Evolutionary conservation across 2,797 vertebrate genomes (phyloP), one percentile per base, ranked within the genome.

Genomic region (Dendrocincla fuliginosa): DNA sequence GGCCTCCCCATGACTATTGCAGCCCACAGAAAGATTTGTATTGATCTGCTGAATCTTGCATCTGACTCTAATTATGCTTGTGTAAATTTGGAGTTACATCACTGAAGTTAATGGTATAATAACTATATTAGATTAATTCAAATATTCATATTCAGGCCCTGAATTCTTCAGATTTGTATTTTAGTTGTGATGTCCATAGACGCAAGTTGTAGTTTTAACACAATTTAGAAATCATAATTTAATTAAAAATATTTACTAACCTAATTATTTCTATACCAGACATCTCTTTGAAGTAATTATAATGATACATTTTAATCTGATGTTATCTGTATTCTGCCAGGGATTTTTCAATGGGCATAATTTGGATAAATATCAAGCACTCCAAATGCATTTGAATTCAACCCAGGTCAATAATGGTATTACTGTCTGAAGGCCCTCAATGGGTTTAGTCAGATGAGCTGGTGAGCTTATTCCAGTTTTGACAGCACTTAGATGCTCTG

Each of bases 311-410:
- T 97, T 95, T 96, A 96, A 96, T 96, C 91, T 94, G 87, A 94
- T 95, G 60, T 94, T 95, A 97, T 97, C 95, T 97, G 83, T 90
- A 95, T 96, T 96, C 96, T 97, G 96, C 93, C 95, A 96, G 93
- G 67, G 90, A 90, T 93, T 96, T 96, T 96, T 97, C 96, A 96
- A 93, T 95, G 89, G 93, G 80, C 87, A 90, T 96, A 92, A 97
- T 96, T 96, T 96, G 96, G 96, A 97, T 96, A 96, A 96, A 95
- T 97, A 94, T 89, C 94, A 97, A 96, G 90, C 85, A 94, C 94
- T 97, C 80, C 87, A 95, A 96, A 90, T 94, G 91, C 91, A 95
- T 97, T 97, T 97, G 96, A 97, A 97, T 94, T 95, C 95, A 90
- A 17, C 96, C 85, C 96, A 95, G 96, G 96, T 95, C 96, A 96